Conservation (phyloP, 2,113 vertebrate species). For the Phalacrocorax brasilianus region DNA sequence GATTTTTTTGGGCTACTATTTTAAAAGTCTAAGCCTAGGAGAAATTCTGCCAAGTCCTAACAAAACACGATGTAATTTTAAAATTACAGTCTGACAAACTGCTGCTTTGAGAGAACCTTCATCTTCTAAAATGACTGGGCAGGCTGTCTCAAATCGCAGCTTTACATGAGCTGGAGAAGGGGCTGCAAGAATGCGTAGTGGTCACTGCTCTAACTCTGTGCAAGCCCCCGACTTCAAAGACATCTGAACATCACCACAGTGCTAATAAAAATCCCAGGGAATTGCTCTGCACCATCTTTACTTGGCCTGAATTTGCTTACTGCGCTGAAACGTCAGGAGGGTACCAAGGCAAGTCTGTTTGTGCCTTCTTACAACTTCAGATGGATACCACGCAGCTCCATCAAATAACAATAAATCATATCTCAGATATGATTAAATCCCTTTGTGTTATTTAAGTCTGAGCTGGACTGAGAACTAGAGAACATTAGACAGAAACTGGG, state of each 20-base stretch:
- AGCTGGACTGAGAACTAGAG: not conserved
- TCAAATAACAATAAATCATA: not conserved
- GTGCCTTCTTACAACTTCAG: not conserved
- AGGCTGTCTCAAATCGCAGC: not conserved
- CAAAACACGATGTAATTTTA: conserved; percentile 35
- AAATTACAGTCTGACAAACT: conserved; percentile 53
- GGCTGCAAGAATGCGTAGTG: accelerated
- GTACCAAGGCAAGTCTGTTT: not conserved
- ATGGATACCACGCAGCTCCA: not conserved
- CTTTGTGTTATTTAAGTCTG: not conserved
- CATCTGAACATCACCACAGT: not conserved
- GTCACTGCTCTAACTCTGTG: not conserved
- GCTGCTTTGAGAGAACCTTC: not conserved
- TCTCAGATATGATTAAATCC: not conserved
- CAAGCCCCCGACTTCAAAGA: not conserved
- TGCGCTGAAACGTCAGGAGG: not conserved
- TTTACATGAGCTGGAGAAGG: not conserved
- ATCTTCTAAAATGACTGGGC: conserved; percentile 26
- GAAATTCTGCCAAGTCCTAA: conserved; percentile 44
- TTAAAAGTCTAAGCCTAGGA: not conserved
- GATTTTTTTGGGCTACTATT: conserved; percentile 20
- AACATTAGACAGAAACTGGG: not conserved
- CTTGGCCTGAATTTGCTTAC: not conserved
- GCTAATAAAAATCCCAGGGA: not conserved
- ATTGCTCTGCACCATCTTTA: not conserved